Base-by-base conservation (phyloP, 2,797 vertebrate genomes). In the Pachyuromys duprasi region DNA sequence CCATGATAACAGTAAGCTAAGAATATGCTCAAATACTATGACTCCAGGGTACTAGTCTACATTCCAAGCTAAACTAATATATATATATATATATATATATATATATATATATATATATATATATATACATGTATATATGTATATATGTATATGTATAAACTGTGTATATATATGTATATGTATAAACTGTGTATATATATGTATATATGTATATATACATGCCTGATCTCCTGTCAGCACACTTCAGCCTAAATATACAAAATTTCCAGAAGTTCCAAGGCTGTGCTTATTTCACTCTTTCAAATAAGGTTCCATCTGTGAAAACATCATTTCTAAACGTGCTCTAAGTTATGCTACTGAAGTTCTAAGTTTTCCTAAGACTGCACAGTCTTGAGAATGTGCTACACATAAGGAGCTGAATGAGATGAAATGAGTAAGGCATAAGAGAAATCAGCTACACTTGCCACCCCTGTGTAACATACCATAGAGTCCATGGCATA, bases 401-500 rank as follows among this genome's bases (percentile, higher is more conserved):
- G 86, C 94, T 84, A 84, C 13, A 80, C 62, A 0, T 55, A 2
- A 95, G 89, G 13, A 74, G 31, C 22, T 91, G 17, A 81, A 67
- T 62, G 24, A 89, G 80, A 65, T 55, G 24, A 89, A 83, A 65
- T 55, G 49, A 92, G 18, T 1, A 53, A 55, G 28, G 49, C 92
- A 93, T 90, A 96, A 76, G n/a, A 18, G 70, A 91, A 95, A 45
- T 45, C 89, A 9, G 89, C 86, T 69, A 62, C 45, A 65, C 45
- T 83, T 88, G 15, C 72, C n/a, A 87, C 87, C 93, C 88, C 82
- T 39, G 74, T 45, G 33, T 36, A 95, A 93, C 99, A 95, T 98
- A 99, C 99, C 99, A 98, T 99, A 99, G 88, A 99, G 98, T 97
- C 99, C 99, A 49, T 99, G 99, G 97, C 99, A 99, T 11, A 99